Evolutionary conservation across 1,140 invertebrate species (phyloP), one percentile per base, ranked within the genome.

Genomic region (Drosophila kikkawai): DNA sequence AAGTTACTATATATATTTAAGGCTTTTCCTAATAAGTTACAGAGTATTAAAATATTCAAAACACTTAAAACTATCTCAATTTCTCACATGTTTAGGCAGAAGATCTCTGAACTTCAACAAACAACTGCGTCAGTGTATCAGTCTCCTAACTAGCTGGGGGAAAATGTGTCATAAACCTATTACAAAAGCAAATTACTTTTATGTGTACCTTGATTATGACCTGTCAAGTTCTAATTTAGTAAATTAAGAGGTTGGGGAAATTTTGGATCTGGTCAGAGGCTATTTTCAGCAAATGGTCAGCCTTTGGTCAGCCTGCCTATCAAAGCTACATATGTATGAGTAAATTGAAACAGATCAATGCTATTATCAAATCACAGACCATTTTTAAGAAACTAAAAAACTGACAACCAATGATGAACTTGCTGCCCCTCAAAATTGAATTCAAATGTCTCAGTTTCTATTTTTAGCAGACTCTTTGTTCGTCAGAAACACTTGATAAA

Each of bases 131-230:
- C 29, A 44, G 17, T n/a, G n/a, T 32, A 7, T n/a, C 19, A 29
- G 29, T 15, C 47, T 50, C 39, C 22, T n/a, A 65, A 68, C 60
- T 68, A 68, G 63, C 37, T 22, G 29, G 47, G 61, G 12, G 29
- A 50, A 50, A 36, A 58, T 71, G 66, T 71, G 51, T 71, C 66
- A 71, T 71, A 71, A 71, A 41, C 9, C 3, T 59, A 15, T 41
- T 71, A 50, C 12, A 42, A 59, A 57, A 32, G 42, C 45, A 42
- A 59, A 44, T 47, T 44, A 37, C 13, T 44, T 44, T 15, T 36
- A 17, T 44, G 37, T 34, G 15, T 9, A 53, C 47, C n/a, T 60
- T 45, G 36, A 34, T 56, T 71, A 48, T 42, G 42, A 69, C 8
- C 50, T 37, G 50, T 26, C 69, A 53, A 41, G 47, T 69, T 41